Base-by-base conservation (phyloP, 2,113 vertebrate species). In the Toxotes jaculatrix region DNA sequence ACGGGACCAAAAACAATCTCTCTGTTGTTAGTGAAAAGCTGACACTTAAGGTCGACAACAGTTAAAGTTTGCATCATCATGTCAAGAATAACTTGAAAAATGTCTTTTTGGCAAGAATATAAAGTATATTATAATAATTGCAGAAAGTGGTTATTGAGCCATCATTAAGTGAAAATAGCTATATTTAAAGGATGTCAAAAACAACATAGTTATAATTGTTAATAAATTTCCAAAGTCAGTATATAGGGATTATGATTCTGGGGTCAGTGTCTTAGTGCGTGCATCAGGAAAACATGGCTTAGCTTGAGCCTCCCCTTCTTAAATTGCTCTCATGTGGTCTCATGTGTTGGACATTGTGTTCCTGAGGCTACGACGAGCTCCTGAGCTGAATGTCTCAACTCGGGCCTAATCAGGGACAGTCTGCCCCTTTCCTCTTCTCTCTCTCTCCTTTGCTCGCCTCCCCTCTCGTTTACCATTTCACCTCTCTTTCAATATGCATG, bases 241-340 rank as follows among this genome's bases (percentile, higher is more conserved):
- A 9, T 32, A 21, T 12, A 49, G 10, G 38, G 56, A 71, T 19
- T 72, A n/a, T 57, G 61, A 62, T 23, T 76, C 60, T 17, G n/a
- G 45, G 65, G 64, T 69, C 31, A 12, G 61, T 14, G 60, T 83
- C 59, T 70, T 13, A 12, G 36, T 60, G 53, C 7, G 10, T 73
- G 34, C 60, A 79, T 55, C 61, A 51, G 47, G 67, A 87, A 77
- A 83, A 82, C 61, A 57, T 69, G 76, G 47, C 59, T 87, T 43
- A 38, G 63, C 62, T 74, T 56, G 56, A 53, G 64, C 36, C 38
- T 42, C n/a, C 64, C 31, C 36, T 47, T 19, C 38, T 34, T 77
- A 89, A 85, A 91, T 92, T 77, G 68, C 38, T 56, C 69, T 90
- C 82, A 76, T 75, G 64, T 72, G 82, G 43, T 76, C 59, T 82